These are phyloP conservation scores for Drosophila stalkeri DNA, from an alignment of 2,888 invertebrate species.

Conservation along the genomic window DNA sequence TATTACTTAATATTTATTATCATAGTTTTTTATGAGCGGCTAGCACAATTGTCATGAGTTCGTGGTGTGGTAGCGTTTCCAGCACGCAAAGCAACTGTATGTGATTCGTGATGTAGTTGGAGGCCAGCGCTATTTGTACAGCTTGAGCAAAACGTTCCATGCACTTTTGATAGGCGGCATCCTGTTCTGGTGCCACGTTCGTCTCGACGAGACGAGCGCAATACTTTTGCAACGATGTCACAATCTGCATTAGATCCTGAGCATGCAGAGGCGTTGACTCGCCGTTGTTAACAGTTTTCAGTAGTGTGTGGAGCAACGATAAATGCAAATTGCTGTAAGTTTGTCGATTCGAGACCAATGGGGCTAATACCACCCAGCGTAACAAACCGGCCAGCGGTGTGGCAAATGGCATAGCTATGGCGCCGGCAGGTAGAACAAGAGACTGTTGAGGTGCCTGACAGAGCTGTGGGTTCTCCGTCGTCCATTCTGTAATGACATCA, in stretches of 20 bases:
- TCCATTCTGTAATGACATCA: constrained; percentile 90
- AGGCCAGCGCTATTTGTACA: constrained; percentile 91
- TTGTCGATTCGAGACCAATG: constrained; percentile 86
- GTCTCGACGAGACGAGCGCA: constrained; percentile 84
- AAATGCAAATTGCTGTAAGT: constrained; percentile 89
- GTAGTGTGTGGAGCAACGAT: constrained; percentile 88
- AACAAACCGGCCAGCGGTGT: constrained; percentile 93
- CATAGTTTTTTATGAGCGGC: constrained; percentile 86
- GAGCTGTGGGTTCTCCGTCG: constrained; percentile 88
- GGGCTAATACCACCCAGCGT: constrained; percentile 90
- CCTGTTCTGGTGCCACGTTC: constrained; percentile 84
- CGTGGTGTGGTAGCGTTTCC: constrained; percentile 88
- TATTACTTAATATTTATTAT: constrained; percentile 1
- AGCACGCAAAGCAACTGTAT: constrained; percentile 88
- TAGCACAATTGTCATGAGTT: constrained; percentile 88
- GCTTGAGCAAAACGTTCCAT: constrained; percentile 93
- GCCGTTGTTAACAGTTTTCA: constrained; percentile 85
- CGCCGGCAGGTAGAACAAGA: constrained; percentile 90
- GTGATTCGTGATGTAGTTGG: constrained; percentile 92
- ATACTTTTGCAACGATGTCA: constrained; percentile 85
- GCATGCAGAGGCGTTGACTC: constrained; percentile 88
- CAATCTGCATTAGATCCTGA: constrained; percentile 87
- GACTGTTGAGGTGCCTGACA: constrained; percentile 90
- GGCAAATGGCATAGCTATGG: constrained; percentile 93
- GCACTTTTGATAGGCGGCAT: constrained; percentile 86